Evolutionary conservation across 2,113 vertebrate species (phyloP).

Genomic region (Serinus canaria): DNA sequence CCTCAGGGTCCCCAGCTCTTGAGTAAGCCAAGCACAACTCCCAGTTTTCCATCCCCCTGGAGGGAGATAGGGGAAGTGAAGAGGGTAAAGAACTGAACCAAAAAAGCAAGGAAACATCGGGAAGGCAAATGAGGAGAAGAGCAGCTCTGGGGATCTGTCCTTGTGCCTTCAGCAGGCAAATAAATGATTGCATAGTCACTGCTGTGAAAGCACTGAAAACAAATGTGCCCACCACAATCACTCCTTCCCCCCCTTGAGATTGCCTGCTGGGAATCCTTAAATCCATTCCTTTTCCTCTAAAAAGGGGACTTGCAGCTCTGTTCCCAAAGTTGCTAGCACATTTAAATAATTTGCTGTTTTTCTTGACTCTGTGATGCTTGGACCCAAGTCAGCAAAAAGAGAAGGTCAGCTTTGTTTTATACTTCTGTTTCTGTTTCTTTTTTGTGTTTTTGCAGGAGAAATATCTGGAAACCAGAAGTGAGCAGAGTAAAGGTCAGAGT

Average conservation of each 20-base stretch:
- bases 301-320: not conserved
- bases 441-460: not conserved
- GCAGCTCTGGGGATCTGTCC: not conserved
- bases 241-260: rapidly evolving
- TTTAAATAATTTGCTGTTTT: not conserved
- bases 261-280: not conserved
- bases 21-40: not conserved
- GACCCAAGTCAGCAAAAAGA: not conserved
- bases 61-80: not conserved
- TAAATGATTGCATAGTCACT: not conserved
- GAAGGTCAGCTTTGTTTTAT: not conserved
- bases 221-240: not conserved
- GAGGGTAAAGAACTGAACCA: not conserved
- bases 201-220: not conserved
- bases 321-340: not conserved
- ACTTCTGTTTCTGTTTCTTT: not conserved
- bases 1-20: not conserved
- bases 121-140: not conserved
- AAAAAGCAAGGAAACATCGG: rapidly evolving
- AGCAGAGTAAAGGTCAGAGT: not conserved
- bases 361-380: not conserved
- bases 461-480: not conserved
- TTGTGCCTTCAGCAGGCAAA: not conserved
- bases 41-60: not conserved
- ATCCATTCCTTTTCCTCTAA: not conserved